These are phyloP conservation scores for Tapirus indicus DNA, from an alignment of 2,797 vertebrate species.

Conservation along the genomic window DNA sequence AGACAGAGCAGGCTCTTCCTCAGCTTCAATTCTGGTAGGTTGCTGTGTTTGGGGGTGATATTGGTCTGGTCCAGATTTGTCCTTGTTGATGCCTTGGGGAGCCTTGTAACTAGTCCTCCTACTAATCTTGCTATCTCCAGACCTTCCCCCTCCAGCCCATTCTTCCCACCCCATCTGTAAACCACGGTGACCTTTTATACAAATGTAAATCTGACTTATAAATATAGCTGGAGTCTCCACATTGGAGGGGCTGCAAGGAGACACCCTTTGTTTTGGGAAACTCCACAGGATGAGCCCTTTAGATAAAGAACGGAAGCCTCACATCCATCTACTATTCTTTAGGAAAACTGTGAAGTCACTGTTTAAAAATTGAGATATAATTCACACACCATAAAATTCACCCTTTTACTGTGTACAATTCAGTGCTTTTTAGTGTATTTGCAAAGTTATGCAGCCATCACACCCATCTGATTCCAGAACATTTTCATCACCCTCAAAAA, in stretches of 20 bases:
- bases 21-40: not conserved
- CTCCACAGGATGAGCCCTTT: not conserved
- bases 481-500: not conserved
- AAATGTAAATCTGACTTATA: conserved; percentile 47
- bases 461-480: not conserved
- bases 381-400: not conserved
- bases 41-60: not conserved
- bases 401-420: not conserved
- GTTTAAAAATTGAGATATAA: conserved; percentile 21
- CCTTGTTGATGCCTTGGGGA: not conserved
- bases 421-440: not conserved
- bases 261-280: conserved; percentile 57
- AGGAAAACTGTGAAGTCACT: not conserved
- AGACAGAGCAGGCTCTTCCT: not conserved
- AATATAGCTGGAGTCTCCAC: conserved; percentile 48
- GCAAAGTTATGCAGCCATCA: not conserved
- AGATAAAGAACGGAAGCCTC: conserved; percentile 49
- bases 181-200: not conserved
- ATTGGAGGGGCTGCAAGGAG: not conserved
- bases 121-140: not conserved
- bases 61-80: not conserved
- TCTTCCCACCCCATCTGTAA: not conserved
- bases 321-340: not conserved
- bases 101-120: not conserved
- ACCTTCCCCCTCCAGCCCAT: not conserved